Evolutionary conservation across 2,113 vertebrate species (phyloP).

Genomic region (Turnix velox): DNA sequence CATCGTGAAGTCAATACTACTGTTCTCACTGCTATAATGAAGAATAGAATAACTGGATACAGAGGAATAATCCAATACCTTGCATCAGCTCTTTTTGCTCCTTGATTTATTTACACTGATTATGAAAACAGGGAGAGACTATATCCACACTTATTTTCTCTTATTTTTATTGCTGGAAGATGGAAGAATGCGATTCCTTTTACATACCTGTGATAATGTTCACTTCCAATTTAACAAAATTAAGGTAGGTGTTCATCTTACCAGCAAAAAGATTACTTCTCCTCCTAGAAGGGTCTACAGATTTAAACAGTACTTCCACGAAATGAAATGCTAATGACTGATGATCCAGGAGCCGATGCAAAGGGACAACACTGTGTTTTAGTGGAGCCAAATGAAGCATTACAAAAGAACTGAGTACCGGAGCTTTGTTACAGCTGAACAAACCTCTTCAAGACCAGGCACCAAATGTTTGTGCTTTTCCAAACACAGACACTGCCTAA

Average conservation of each 20-base stretch:
- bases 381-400: no score
- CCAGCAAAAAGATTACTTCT: not conserved
- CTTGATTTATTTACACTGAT: constrained; percentile 4
- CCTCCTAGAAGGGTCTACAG: constrained; percentile 23
- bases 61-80: not conserved
- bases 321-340: constrained; percentile 63
- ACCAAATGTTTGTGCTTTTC: no score
- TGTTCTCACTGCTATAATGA: not conserved
- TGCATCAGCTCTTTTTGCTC: not conserved
- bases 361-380: no score
- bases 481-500: no score
- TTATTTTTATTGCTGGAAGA: not conserved
- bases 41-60: not conserved
- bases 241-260: constrained; percentile 10
- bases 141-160: not conserved
- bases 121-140: not conserved
- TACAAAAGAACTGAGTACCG: no score
- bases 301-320: constrained; percentile 39
- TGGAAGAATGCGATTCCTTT: not conserved
- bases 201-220: constrained; percentile 11
- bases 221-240: constrained; percentile 18
- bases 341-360: no score
- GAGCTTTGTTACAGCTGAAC: no score
- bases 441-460: no score
- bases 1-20: not conserved